Evolutionary conservation across 1,140 invertebrate species (phyloP), one percentile per base, ranked within the genome.

Genomic region (Archivesica marissinica): DNA sequence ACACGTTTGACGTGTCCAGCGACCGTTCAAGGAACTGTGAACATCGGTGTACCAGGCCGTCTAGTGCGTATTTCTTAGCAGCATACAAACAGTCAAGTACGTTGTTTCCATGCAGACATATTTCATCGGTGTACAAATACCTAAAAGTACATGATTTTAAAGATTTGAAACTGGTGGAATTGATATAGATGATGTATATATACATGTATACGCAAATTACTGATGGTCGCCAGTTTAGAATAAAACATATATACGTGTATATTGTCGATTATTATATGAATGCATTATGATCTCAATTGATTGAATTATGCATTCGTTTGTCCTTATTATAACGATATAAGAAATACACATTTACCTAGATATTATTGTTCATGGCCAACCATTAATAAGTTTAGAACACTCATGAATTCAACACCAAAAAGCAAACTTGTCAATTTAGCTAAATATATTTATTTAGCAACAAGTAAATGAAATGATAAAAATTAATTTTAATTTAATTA

Each of bases 21-120:
- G n/a, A 23, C 2, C 20, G n/a, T 68, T 68, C 64, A n/a, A 68
- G 39, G 35, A 68, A 68, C 3, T 2, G 3, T 1, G 64, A 68
- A 25, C 64, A 68, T n/a, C 6, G 39, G 9, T 44, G 2, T 25
- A 39, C 64, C n/a, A 68, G 35, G 7, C 64, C 64, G 6, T 3
- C 9, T n/a, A 68, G 64, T 20, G 11, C 13, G 33, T 68, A 68
- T n/a, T 68, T 68, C 23, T 68, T 68, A 1, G 64, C 64, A n/a
- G 64, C 64, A 39, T 68, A 68, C 30, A 68, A 25, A 28, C 64
- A 68, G 11, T 1, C 17, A 25, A 68, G 20, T 3, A 68, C 64
- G 41, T 38, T 68, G 4, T 38, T 44, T 7, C 64, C 64, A 39
- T 68, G 33, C 20, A 68, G 1, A 9, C 41, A 3, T n/a, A 28